A percentile compares a stretch with the other conserved stretches of the same genome.
Conservation (phyloP, 1,140 invertebrate species). For the Nephila pilipes region DNA sequence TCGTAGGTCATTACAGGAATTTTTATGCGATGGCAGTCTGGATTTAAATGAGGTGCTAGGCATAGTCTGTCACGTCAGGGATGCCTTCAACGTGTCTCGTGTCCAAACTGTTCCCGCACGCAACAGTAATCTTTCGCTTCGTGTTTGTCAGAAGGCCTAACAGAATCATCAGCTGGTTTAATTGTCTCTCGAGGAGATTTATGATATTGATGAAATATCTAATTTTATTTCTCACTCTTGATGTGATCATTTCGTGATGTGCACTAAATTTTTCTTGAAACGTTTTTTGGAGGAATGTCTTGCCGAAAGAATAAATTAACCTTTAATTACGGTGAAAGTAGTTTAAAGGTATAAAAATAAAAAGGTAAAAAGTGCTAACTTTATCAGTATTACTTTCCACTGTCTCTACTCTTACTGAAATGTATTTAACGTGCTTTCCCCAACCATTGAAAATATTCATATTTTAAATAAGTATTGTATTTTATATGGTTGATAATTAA, state of each 20-base stretch:
- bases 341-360: too few relatives aligned
- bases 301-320: too few relatives aligned
- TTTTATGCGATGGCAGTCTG: slow-evolving; percentile 11
- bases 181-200: not conserved
- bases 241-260: not conserved
- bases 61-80: slow-evolving; percentile 20
- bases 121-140: not conserved
- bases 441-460: too few relatives aligned
- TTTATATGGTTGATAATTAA: too few relatives aligned
- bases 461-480: too few relatives aligned
- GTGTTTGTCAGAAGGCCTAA: not conserved
- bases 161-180: not conserved
- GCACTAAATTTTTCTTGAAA: too few relatives aligned
- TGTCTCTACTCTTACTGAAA: too few relatives aligned
- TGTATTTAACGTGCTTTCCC: too few relatives aligned
- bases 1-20: slow-evolving; percentile 27
- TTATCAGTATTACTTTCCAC: too few relatives aligned
- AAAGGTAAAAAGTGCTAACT: too few relatives aligned
- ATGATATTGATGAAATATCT: not conserved
- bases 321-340: too few relatives aligned
- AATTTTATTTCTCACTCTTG: not conserved
- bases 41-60: slow-evolving; percentile 36
- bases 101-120: slow-evolving; percentile 21
- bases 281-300: too few relatives aligned
- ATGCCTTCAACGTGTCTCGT: not conserved